These are phyloP conservation scores for Drosophila ficusphila DNA, from an alignment of 1,140 invertebrate species.

Conservation along the genomic window DNA sequence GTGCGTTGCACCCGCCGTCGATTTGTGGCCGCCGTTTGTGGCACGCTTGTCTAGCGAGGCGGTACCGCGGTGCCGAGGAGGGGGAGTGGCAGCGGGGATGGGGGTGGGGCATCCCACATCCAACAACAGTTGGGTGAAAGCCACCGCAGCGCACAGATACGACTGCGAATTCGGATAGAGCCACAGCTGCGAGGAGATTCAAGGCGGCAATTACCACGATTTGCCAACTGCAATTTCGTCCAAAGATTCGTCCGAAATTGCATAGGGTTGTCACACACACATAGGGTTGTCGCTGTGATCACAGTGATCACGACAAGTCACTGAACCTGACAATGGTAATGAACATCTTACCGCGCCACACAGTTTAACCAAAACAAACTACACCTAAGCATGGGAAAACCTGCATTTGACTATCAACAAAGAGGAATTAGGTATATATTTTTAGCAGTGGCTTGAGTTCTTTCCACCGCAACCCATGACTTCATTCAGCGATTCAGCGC, in stretches of 20 bases:
- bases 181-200: conserved; percentile 35
- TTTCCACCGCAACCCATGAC: too few relatives aligned
- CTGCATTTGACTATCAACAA: too few relatives aligned
- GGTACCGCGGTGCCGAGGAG: conserved; percentile 13
- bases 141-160: conserved; percentile 20
- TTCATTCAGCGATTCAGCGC: too few relatives aligned
- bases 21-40: conserved; percentile 31
- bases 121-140: conserved; percentile 53
- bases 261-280: conserved; percentile 22
- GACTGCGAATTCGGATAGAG: conserved; percentile 10
- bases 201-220: conserved; percentile 56
- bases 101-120: conserved; percentile 5
- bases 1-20: conserved; percentile 48
- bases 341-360: not conserved
- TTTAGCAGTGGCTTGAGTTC: too few relatives aligned
- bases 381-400: too few relatives aligned
- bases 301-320: conserved; percentile 43
- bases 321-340: conserved; percentile 12
- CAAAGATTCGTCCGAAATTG: conserved; percentile 42
- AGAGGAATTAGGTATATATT: too few relatives aligned
- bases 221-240: conserved; percentile 53
- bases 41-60: conserved; percentile 70
- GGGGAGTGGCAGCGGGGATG: conserved; percentile 8
- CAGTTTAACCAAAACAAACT: too few relatives aligned
- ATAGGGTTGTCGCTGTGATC: conserved; percentile 31